phyloP scores from a whole-genome alignment of 37 sponge, comb jelly and placozoan genomes.

The Cliona cf. orientalis region DNA sequence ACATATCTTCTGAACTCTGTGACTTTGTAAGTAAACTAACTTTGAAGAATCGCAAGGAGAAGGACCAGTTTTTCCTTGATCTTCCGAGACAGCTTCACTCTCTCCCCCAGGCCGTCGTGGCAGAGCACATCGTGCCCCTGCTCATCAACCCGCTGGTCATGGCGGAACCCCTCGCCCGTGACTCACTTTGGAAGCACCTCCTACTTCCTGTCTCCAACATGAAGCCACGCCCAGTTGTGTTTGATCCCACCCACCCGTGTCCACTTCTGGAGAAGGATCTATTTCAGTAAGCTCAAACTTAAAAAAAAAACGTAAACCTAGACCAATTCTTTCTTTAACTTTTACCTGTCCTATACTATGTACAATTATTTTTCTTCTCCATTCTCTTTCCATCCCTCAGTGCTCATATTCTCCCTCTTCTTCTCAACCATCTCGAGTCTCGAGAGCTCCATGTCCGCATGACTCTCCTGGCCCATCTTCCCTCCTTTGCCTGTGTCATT shows the following conservation, averaged over 20 bases:
- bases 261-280: slow-evolving; percentile 37
- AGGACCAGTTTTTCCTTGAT: slow-evolving; percentile 46
- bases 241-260: slow-evolving; percentile 8
- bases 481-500: slow-evolving; percentile 26
- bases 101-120: slow-evolving; percentile 36
- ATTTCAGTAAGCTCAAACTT: slow-evolving; percentile 29
- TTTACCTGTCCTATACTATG: neutral
- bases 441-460: slow-evolving; percentile 54
- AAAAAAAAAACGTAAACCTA: neutral
- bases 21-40: slow-evolving; percentile 75
- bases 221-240: slow-evolving; percentile 16
- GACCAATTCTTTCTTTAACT: neutral
- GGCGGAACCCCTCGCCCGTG: slow-evolving; percentile 39
- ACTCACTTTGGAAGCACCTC: slow-evolving; percentile 53
- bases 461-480: slow-evolving; percentile 50
- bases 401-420: slow-evolving; percentile 40
- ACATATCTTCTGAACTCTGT: slow-evolving; percentile 1
- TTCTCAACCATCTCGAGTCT: slow-evolving; percentile 49
- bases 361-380: neutral
- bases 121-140: slow-evolving; percentile 60
- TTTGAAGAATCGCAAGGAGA: slow-evolving; percentile 35
- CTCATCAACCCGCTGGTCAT: slow-evolving; percentile 58
- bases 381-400: too few relatives aligned
- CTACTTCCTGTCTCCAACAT: slow-evolving; percentile 13
- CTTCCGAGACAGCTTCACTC: slow-evolving; percentile 28